Evolutionary conservation across 2,888 invertebrate genomes (phyloP).

Genomic region (Gymnosoma rotundatum): DNA sequence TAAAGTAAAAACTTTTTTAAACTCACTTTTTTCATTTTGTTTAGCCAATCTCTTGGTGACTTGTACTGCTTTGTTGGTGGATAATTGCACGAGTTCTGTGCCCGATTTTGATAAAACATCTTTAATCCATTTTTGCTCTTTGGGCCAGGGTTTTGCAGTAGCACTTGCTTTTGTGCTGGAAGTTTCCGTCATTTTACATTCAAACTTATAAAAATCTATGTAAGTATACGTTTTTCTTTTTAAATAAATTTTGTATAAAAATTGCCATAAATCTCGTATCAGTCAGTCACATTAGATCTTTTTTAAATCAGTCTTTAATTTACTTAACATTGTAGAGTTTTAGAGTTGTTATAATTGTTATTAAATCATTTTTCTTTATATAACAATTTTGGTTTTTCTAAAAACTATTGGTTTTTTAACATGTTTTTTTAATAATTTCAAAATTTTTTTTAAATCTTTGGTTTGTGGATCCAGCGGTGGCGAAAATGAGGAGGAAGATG

Average conservation of each 20-base stretch:
- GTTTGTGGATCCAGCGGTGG: constrained; percentile 46
- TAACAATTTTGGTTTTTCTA: constrained; percentile 76
- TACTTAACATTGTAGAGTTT: constrained; percentile 41
- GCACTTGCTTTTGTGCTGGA: constrained; percentile 51
- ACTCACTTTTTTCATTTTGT: constrained; percentile 77
- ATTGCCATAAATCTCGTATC: constrained; percentile 33
- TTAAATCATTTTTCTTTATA: constrained; percentile 67
- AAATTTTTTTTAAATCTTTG: constrained; percentile 76
- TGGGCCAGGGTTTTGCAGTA: constrained; percentile 73
- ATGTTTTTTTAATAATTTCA: constrained; percentile 77
- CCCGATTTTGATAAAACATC: constrained; percentile 83
- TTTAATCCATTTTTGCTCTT: constrained; percentile 83
- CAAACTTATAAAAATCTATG: constrained; percentile 16
- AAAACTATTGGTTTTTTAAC: constrained; percentile 75
- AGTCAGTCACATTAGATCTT: constrained; percentile 43
- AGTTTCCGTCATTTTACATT: constrained; percentile 76
- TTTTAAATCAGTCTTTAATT: constrained; percentile 38
- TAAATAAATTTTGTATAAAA: constrained; percentile 30
- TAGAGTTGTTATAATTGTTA: neutral
- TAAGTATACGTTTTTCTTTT: constrained; percentile 24
- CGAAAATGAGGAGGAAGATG: constrained; percentile 19
- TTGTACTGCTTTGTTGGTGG: constrained; percentile 75
- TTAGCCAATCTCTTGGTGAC: constrained; percentile 69
- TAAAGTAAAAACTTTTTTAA: neutral
- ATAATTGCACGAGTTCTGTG: constrained; percentile 80